Evolutionary conservation across 1,140 invertebrate species (phyloP).

Genomic region (Heliconius hermathena): DNA sequence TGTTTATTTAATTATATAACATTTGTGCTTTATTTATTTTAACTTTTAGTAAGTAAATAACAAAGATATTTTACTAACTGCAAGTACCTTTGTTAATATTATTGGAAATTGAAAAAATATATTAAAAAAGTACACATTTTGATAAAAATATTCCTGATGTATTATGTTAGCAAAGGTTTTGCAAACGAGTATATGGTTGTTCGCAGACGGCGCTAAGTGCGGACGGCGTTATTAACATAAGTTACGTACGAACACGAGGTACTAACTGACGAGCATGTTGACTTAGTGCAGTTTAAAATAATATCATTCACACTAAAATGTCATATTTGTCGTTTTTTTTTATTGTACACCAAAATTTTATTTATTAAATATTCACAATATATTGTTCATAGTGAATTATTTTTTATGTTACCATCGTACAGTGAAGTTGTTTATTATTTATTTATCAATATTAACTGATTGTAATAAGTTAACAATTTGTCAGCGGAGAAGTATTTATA

Average conservation of each 20-base stretch:
- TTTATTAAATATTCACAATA: not conserved
- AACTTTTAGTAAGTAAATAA: constrained; percentile 3
- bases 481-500: constrained; percentile 66
- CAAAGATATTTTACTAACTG: not conserved
- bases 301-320: not conserved
- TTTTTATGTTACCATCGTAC: not conserved
- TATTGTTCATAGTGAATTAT: not conserved
- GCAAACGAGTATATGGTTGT: constrained; percentile 61
- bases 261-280: constrained; percentile 72
- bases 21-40: not conserved
- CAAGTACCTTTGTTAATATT: constrained; percentile 25
- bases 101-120: constrained; percentile 2
- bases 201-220: constrained; percentile 76
- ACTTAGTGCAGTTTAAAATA: constrained; percentile 63
- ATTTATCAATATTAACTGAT: not conserved
- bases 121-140: not conserved
- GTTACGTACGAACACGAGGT: constrained; percentile 70
- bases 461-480: constrained; percentile 77
- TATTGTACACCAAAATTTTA: not conserved
- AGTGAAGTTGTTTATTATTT: not conserved
- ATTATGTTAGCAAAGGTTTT: constrained; percentile 1
- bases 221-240: constrained; percentile 60
- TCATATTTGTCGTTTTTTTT: not conserved
- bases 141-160: not conserved
- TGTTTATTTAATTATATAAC: constrained; percentile 29